phyloP scores from a whole-genome alignment of 2,888 invertebrate species.

The Cosmia trapezina region DNA sequence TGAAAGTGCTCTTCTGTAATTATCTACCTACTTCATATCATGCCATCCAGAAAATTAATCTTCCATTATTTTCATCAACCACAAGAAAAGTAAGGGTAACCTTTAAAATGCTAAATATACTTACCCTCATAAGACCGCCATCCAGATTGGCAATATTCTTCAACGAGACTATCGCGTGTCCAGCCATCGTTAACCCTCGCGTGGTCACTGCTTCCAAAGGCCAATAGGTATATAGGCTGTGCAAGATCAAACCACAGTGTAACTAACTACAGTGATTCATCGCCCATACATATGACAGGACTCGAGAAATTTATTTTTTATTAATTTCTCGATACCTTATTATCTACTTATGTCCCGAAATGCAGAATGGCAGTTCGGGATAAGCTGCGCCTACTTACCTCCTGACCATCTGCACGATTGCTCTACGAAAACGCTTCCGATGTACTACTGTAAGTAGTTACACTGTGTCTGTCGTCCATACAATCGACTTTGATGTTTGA shows the following conservation, averaged over 20 bases:
- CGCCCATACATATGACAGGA: not conserved
- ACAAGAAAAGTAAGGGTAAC: not conserved
- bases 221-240: slow-evolving; percentile 35
- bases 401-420: not conserved
- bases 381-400: not conserved
- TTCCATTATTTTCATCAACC: too few species aligned
- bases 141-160: slow-evolving; percentile 56
- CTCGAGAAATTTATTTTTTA: not conserved
- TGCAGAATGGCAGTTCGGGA: not conserved
- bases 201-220: slow-evolving; percentile 58
- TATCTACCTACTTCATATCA: not conserved
- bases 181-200: slow-evolving; percentile 56
- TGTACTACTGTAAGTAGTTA: not conserved
- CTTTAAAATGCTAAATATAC: slow-evolving; percentile 24
- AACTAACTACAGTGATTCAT: not conserved
- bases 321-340: not conserved
- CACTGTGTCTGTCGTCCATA: slow-evolving; percentile 36
- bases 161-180: slow-evolving; percentile 65
- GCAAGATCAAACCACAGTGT: slow-evolving; percentile 44
- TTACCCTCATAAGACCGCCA: slow-evolving; percentile 29
- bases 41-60: not conserved
- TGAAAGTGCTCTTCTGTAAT: not conserved
- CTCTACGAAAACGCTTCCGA: not conserved
- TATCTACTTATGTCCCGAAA: not conserved
- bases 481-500: slow-evolving; percentile 52